Evolutionary conservation across 2,888 invertebrate species (phyloP).

Genomic region (Mesorhabditis sp.): DNA sequence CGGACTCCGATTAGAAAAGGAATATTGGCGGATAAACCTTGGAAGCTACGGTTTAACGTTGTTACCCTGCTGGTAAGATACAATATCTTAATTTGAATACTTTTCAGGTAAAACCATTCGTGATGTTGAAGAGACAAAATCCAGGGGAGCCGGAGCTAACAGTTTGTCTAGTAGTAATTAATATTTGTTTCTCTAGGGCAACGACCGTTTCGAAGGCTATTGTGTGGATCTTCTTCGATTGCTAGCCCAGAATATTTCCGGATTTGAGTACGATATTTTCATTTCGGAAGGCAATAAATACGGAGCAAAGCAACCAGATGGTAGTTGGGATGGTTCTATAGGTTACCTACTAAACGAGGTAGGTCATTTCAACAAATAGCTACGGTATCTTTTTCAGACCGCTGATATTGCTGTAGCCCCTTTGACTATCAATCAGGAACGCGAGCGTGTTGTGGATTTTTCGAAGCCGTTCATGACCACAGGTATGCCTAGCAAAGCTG

Average conservation of each 20-base stretch:
- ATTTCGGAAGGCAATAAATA: slow-evolving; percentile 50
- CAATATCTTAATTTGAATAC: neutral
- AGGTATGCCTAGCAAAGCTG: slow-evolving; percentile 64
- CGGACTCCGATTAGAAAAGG: slow-evolving; percentile 26
- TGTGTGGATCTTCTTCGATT: slow-evolving; percentile 60
- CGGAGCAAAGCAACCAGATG: slow-evolving; percentile 37
- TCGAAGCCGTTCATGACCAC: slow-evolving; percentile 95
- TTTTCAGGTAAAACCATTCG: slow-evolving; percentile 78
- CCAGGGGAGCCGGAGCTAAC: slow-evolving; percentile 44
- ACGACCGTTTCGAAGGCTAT: slow-evolving; percentile 65
- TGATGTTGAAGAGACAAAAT: slow-evolving; percentile 72
- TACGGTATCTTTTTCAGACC: slow-evolving; percentile 59
- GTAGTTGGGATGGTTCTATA: slow-evolving; percentile 57
- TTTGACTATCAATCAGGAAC: slow-evolving; percentile 80
- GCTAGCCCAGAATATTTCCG: slow-evolving; percentile 53
- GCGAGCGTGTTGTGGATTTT: slow-evolving; percentile 92
- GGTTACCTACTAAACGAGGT: slow-evolving; percentile 54
- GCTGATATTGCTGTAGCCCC: slow-evolving; percentile 92
- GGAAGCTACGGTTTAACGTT: slow-evolving; percentile 40
- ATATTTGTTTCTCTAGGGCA: slow-evolving; percentile 65
- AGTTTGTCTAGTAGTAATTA: neutral
- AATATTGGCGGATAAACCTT: slow-evolving; percentile 32
- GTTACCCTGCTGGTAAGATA: slow-evolving; percentile 39
- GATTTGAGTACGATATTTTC: slow-evolving; percentile 51
- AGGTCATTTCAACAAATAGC: neutral